Evolutionary conservation across 2,888 invertebrate species (phyloP), one percentile per base, ranked within the genome.

Genomic region (Hoplodrina ambigua): DNA sequence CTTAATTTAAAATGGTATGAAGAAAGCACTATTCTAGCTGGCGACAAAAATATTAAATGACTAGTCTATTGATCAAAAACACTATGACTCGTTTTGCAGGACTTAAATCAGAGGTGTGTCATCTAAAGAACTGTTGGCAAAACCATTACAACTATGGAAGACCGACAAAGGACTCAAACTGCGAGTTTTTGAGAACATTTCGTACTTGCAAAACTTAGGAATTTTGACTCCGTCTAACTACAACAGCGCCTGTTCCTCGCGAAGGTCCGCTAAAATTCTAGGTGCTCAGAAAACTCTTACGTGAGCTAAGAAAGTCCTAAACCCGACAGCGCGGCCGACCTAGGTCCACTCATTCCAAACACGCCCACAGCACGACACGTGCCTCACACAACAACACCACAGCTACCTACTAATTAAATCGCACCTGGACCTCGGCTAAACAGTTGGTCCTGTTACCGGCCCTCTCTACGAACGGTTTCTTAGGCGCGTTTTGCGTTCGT

Each of bases 381-480:
- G 84, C 82, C 69, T 67, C 77, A 82, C 59, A 82, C 83, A 80
- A 79, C 81, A 83, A 83, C 80, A 85, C 69, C 68, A 82, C 64
- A 83, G 62, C 75, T 85, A 84, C 85, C 83, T 79, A 86, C 82
- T 82, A 86, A 84, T 84, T 75, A 84, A 83, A 82, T 84, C 90
- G 87, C 91, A 96, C 96, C 94, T 95, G 95, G 81, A 96, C 95
- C 93, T 95, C 96, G 67, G 92, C 93, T 87, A 96, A 86, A 91
- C 94, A 94, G 91, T 94, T 96, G 81, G 90, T 92, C 89, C 98
- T 96, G 86, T 98, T 98, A 93, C 98, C 98, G 75, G 98, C 97
- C 89, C 99, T 97, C 94, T 99, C 99, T 98, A 99, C 99, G 90
- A 99, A 98, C 86, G 99, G 97, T 96, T 99, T 99, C 93, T 98